Conservation (phyloP, 2,113 vertebrate genomes). For the Hassar affinis region DNA sequence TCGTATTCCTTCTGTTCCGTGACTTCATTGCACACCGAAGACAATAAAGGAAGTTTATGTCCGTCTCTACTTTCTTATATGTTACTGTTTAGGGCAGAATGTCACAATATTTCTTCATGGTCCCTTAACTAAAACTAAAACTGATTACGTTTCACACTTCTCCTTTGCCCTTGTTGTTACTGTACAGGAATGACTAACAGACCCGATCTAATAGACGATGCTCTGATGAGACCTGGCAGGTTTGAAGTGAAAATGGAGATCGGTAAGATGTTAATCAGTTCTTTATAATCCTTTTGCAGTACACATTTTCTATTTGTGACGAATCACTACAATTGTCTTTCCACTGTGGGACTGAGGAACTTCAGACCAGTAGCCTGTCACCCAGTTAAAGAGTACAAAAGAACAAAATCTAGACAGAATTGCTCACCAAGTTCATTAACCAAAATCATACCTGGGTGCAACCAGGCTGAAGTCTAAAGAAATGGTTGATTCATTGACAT, state of each 20-base stretch:
- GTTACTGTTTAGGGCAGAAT: neutral
- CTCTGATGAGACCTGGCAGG: constrained; percentile 93
- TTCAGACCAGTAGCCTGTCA: neutral
- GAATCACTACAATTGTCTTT: neutral
- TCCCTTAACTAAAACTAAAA: neutral
- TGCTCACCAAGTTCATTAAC: neutral
- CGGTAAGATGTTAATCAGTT: constrained; percentile 69
- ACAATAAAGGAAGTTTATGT: neutral
- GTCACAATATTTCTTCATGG: neutral
- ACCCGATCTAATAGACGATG: constrained; percentile 96
- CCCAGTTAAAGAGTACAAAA: neutral
- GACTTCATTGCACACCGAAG: neutral
- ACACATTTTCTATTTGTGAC: neutral
- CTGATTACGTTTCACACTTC: neutral
- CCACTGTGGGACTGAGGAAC: neutral
- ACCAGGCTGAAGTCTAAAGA: neutral
- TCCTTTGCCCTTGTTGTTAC: neutral
- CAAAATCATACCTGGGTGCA: neutral
- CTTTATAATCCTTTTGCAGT: neutral
- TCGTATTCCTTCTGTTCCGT: neutral
- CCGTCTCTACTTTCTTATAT: neutral
- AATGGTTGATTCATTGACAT: neutral
- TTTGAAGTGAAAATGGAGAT: constrained; percentile 99
- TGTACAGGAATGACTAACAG: constrained; percentile 95
- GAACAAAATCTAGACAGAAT: neutral